Percentiles rank a stretch among this genome's conserved stretches.
These are phyloP conservation scores for Balearica regulorum DNA, from an alignment of 2,797 vertebrate species.

Conservation along the genomic window DNA sequence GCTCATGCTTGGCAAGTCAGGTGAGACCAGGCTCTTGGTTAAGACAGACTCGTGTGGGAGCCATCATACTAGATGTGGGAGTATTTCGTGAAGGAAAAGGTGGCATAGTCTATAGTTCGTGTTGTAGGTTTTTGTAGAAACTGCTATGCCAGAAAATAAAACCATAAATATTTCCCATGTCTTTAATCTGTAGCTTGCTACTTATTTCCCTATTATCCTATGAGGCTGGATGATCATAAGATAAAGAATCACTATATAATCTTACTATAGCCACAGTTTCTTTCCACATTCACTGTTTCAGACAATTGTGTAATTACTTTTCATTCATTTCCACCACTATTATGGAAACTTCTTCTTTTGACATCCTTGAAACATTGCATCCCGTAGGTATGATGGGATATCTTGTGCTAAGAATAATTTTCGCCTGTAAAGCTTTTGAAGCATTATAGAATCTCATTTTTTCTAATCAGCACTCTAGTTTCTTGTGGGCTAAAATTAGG, in stretches of 20 bases:
- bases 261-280: constrained; percentile 13
- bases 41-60: not conserved
- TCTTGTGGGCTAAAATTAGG: constrained; percentile 64
- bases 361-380: constrained; percentile 19
- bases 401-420: constrained; percentile 51
- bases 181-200: not conserved
- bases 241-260: constrained; percentile 16
- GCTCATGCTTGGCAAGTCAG: not conserved
- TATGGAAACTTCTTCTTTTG: constrained; percentile 38
- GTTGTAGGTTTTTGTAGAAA: not conserved
- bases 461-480: constrained; percentile 62
- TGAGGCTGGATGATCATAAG: not conserved
- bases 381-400: constrained; percentile 29
- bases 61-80: not conserved
- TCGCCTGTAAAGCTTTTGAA: constrained; percentile 47
- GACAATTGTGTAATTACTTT: constrained; percentile 48
- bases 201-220: constrained; percentile 16
- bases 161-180: not conserved
- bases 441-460: constrained; percentile 58
- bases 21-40: not conserved
- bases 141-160: not conserved
- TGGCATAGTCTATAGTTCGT: not conserved
- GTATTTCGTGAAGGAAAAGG: not conserved
- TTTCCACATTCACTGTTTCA: constrained; percentile 29
- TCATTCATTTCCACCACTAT: constrained; percentile 26